A percentile compares a stretch with the other conserved stretches of the same genome.
These are phyloP conservation scores for Brachirus orientalis DNA, from an alignment of 2,113 vertebrate species.

Conservation along the genomic window DNA sequence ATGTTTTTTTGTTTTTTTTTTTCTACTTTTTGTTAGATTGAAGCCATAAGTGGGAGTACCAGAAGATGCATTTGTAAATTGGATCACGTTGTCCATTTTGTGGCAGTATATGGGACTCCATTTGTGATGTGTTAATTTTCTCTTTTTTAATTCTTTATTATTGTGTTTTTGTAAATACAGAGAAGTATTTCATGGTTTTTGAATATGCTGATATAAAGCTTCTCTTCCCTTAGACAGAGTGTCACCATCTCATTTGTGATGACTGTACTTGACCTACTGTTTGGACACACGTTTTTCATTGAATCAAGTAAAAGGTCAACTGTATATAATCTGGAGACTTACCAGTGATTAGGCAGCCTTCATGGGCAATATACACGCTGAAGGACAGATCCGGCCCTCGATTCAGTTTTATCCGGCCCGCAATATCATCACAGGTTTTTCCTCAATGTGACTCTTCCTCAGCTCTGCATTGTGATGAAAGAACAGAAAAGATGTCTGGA, in stretches of 20 bases:
- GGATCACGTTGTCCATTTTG: constrained; percentile 73
- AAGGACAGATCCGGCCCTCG: no score
- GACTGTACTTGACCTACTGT: no score
- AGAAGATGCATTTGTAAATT: constrained; percentile 81
- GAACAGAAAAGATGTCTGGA: no score
- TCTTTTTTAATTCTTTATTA: constrained; percentile 78
- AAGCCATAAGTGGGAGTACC: constrained; percentile 80
- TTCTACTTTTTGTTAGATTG: constrained; percentile 58
- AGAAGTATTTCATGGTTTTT: constrained; percentile 81
- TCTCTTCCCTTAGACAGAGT: constrained; percentile 72
- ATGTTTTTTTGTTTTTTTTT: constrained; percentile 48
- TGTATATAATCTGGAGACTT: no score
- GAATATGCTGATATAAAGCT: constrained; percentile 82
- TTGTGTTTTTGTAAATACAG: constrained; percentile 83
- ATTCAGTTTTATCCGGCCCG: no score
- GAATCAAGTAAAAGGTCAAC: no score
- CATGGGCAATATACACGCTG: no score
- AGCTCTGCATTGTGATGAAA: no score
- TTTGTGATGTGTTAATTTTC: constrained; percentile 80
- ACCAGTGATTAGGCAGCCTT: no score
- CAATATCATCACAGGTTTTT: no score
- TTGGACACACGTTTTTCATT: no score
- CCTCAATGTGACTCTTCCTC: no score
- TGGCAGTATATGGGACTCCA: constrained; percentile 76
- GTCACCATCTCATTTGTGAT: constrained; percentile 30